These are phyloP conservation scores for Machaerirhynchus nigripectus DNA, from an alignment of 2,113 vertebrate genomes.

Conservation along the genomic window DNA sequence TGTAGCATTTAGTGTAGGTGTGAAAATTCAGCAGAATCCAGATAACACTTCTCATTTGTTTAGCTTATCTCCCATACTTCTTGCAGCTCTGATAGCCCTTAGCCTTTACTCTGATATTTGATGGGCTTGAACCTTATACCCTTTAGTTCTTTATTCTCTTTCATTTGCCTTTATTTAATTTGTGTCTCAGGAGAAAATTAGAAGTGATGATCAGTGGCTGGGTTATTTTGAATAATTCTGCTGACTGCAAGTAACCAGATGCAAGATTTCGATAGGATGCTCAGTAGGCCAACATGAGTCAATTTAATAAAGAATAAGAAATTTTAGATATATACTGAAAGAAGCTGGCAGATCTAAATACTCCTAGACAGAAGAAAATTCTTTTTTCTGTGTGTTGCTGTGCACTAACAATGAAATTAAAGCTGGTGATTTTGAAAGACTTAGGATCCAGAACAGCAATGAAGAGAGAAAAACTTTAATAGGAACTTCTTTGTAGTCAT, in stretches of 20 bases:
- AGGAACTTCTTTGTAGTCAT: background rate
- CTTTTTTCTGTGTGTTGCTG: background rate
- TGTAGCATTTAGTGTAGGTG: background rate
- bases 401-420: background rate
- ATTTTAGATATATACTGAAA: background rate
- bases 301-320: slow-evolving; percentile 5
- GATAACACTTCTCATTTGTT: background rate
- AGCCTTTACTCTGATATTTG: background rate
- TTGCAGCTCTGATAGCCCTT: background rate
- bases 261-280: background rate
- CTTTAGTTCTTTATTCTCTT: background rate
- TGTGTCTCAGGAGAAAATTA: background rate
- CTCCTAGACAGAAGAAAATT: background rate
- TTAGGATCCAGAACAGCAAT: background rate
- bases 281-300: background rate
- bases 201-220: background rate
- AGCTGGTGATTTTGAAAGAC: background rate
- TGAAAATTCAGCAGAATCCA: background rate
- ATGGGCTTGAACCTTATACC: background rate
- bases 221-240: slow-evolving; percentile 13
- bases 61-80: background rate
- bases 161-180: background rate
- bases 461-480: background rate
- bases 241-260: background rate
- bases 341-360: background rate